A percentile compares a stretch with the other conserved stretches of the same genome.
These are phyloP conservation scores for Drosophila borborema DNA, from an alignment of 2,888 invertebrate genomes.

Conservation along the genomic window DNA sequence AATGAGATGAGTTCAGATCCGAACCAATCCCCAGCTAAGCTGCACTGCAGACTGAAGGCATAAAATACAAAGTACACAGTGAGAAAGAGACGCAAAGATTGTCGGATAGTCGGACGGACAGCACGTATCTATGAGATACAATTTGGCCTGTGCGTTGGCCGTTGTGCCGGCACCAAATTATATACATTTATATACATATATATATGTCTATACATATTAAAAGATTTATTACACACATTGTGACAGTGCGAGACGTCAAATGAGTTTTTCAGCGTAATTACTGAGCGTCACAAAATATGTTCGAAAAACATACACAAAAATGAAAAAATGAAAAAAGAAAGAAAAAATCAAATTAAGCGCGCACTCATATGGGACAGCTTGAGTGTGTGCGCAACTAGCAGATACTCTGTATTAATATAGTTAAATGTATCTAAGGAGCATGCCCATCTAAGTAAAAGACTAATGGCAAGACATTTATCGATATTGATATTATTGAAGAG, in stretches of 20 bases:
- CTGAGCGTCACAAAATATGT: constrained; percentile 70
- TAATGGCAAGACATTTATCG: neutral
- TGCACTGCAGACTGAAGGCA: constrained; percentile 38
- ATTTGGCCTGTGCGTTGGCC: constrained; percentile 72
- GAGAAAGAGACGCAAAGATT: constrained; percentile 11
- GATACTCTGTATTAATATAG: neutral
- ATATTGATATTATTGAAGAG: neutral
- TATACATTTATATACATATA: constrained; percentile 44
- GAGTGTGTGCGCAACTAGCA: neutral
- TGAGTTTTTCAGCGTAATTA: constrained; percentile 82
- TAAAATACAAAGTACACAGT: constrained; percentile 46
- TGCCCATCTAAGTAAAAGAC: neutral
- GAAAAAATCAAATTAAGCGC: constrained; percentile 59
- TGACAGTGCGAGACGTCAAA: constrained; percentile 78
- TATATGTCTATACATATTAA: constrained; percentile 66
- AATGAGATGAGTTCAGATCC: constrained; percentile 40
- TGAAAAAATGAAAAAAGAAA: constrained; percentile 13
- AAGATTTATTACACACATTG: constrained; percentile 77
- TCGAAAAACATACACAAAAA: constrained; percentile 48
- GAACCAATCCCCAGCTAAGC: constrained; percentile 71
- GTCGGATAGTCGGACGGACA: neutral
- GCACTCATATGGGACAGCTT: constrained; percentile 46
- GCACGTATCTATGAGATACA: constrained; percentile 73
- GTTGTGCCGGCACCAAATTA: constrained; percentile 61
- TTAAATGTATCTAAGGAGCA: neutral